Base-by-base conservation (phyloP, 2,888 invertebrate genomes). In the Malacosoma neustria region DNA sequence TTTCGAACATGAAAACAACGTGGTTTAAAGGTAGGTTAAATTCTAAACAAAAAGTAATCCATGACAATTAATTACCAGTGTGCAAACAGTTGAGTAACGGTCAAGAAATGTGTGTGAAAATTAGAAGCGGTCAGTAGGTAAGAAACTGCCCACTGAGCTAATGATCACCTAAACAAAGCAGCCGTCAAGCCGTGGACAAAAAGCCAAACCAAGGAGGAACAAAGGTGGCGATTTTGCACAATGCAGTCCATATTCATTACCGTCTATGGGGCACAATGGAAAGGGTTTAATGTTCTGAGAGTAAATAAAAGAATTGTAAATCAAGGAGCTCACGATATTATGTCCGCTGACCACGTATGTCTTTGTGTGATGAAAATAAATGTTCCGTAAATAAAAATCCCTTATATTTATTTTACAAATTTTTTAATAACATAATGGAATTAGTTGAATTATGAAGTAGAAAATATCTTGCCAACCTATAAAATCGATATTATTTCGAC, bases 241-340 rank as follows among this genome's bases (percentile, higher is more conserved):
- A 85, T 77, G 54, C 68, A 48, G 49, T 54, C 67, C 64, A 68
- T 81, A 85, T 84, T 85, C 84, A 85, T 85, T 84, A 84, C 82
- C 80, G 74, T 71, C 60, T 65, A 72, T 60, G 61, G 70, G 67
- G 67, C 66, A 41, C 51, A 74, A 75, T 60, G 46, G 65, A 67
- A 73, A 65, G 81, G 82, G 80, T 84, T 81, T 81, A 82, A 82
- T 81, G 81, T 70, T 77, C 73, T 80, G 74, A 71, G 53, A 69
- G 76, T 77, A 80, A 82, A 84, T 82, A 84, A 73, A 77, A 71
- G 65, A 65, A 49, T 48, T 63, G 65, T 73, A 73, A 69, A 67
- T 53, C 45, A 48, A 46, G 46, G 58, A 49, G 72, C 67, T 81
- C 81, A 76, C 81, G 80, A 58, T 62, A 7, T 7, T 22, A 22